Percentiles rank a stretch among this genome's conserved stretches.
These are phyloP conservation scores for Parelbella ahira DNA, from an alignment of 2,888 invertebrate genomes.

Conservation along the genomic window DNA sequence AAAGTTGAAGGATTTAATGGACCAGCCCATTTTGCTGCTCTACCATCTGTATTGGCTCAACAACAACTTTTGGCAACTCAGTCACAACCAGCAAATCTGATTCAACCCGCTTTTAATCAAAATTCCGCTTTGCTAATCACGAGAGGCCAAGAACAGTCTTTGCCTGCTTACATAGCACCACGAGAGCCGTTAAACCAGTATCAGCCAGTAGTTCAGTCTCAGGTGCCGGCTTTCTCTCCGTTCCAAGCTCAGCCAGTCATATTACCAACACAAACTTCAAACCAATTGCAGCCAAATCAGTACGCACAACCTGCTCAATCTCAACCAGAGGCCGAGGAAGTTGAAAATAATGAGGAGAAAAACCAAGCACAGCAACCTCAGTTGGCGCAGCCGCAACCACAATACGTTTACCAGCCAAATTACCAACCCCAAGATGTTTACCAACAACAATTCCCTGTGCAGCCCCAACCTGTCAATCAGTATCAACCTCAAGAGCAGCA, in stretches of 20 bases:
- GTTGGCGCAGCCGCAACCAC: constrained; percentile 35
- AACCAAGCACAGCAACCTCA: constrained; percentile 33
- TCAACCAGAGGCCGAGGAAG: constrained; percentile 24
- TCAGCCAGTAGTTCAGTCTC: constrained; percentile 31
- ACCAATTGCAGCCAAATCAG: constrained; percentile 34
- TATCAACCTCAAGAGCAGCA: constrained; percentile 27
- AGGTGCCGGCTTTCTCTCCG: constrained; percentile 36
- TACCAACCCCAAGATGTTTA: constrained; percentile 30
- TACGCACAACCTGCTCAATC: constrained; percentile 27
- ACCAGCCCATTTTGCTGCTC: constrained; percentile 59
- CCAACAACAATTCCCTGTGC: constrained; percentile 32
- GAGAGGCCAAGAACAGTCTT: constrained; percentile 34
- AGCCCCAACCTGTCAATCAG: constrained; percentile 24
- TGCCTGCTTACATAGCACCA: constrained; percentile 29
- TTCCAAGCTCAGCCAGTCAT: constrained; percentile 45
- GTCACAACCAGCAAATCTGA: constrained; percentile 38
- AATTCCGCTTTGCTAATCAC: constrained; percentile 44
- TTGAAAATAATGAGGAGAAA: constrained; percentile 17
- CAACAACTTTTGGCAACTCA: constrained; percentile 40
- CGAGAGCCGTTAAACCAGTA: constrained; percentile 35
- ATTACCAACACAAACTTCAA: constrained; percentile 37
- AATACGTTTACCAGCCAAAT: constrained; percentile 33
- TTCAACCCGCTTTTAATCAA: constrained; percentile 40
- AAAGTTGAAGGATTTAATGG: constrained; percentile 50
- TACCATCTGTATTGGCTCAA: constrained; percentile 63